A percentile compares a stretch with the other conserved stretches of the same genome.
phyloP scores from a whole-genome alignment of 2,113 vertebrate species.

The Numida meleagris region DNA sequence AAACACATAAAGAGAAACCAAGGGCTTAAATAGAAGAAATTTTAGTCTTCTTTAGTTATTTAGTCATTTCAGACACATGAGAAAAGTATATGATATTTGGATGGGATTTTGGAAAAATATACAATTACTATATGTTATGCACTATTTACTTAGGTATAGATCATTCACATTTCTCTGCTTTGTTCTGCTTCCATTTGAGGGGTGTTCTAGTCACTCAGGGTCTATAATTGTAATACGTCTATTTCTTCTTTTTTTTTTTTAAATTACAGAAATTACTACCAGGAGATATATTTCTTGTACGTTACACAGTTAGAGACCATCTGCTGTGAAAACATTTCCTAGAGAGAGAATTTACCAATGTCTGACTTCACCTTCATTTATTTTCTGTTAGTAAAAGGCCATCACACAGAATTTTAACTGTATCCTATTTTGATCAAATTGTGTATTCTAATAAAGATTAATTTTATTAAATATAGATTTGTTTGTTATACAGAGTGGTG shows the following conservation, averaged over 20 bases:
- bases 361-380: conserved; percentile 29
- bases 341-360: conserved; percentile 26
- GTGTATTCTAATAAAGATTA: not conserved
- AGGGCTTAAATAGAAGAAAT: not conserved
- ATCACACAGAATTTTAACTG: conserved; percentile 4
- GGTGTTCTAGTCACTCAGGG: not conserved
- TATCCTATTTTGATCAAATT: not conserved
- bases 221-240: conserved; percentile 33
- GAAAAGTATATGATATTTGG: not conserved
- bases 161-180: conserved; percentile 37
- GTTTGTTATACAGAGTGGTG: not conserved
- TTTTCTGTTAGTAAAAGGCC: not conserved
- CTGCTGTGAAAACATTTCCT: conserved; percentile 39
- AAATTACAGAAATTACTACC: conserved; percentile 24
- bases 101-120: conserved; percentile 17
- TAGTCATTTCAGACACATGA: not conserved
- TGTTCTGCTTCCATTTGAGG: conserved; percentile 41
- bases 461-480: not conserved
- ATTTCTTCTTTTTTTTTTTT: conserved; percentile 27
- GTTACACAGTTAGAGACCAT: conserved; percentile 45
- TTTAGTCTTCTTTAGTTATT: not conserved
- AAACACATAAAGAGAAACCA: not conserved
- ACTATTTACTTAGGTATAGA: conserved; percentile 33
- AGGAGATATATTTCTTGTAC: conserved; percentile 27
- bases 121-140: not conserved